phyloP scores from a whole-genome alignment of 2,113 vertebrate genomes.

The Cephalopterus ornatus region DNA sequence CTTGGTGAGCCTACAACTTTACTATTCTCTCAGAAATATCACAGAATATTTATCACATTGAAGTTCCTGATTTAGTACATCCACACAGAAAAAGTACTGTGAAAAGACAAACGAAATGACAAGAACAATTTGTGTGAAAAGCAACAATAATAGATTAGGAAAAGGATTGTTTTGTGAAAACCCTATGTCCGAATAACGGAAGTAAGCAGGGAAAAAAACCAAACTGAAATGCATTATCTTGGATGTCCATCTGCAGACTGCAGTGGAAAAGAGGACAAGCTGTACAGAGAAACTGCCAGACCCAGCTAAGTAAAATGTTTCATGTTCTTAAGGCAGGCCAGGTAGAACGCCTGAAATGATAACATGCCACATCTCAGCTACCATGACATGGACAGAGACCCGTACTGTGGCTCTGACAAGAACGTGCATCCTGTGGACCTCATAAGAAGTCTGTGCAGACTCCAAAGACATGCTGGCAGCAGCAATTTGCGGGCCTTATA shows the following conservation, averaged over 20 bases:
- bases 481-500: neutral
- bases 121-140: neutral
- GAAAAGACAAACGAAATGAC: neutral
- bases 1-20: neutral
- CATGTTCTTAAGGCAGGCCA: neutral
- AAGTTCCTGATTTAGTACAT: neutral
- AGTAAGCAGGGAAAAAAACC: neutral
- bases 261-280: neutral
- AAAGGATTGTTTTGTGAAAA: neutral
- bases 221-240: neutral
- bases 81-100: neutral
- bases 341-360: neutral
- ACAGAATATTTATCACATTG: neutral
- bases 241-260: neutral
- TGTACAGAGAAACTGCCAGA: neutral
- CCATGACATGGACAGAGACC: accelerated
- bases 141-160: neutral
- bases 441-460: accelerated
- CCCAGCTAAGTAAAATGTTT: neutral
- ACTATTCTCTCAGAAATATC: neutral
- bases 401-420: neutral
- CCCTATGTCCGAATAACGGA: neutral
- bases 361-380: neutral
- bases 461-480: accelerated
- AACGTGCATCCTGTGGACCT: neutral